Evolutionary conservation across 2,113 vertebrate genomes (phyloP).

Genomic region (Actenoides lindsayi): DNA sequence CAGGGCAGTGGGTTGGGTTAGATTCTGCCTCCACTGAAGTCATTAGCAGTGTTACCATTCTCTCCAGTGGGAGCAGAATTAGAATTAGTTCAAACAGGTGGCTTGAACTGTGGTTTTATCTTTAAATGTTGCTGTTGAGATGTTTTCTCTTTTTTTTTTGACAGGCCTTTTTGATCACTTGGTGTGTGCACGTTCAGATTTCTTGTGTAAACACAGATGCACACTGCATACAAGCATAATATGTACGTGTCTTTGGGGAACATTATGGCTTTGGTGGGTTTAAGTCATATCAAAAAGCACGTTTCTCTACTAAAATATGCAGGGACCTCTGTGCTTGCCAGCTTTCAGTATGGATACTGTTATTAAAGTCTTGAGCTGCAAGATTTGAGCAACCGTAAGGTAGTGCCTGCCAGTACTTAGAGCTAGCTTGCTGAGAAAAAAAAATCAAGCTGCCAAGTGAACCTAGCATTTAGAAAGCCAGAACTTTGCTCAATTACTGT

Average conservation of each 20-base stretch:
- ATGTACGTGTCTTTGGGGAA: neutral
- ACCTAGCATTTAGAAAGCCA: constrained; percentile 47
- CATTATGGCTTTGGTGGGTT: neutral
- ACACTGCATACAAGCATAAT: neutral
- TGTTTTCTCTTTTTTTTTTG: neutral
- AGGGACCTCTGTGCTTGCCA: neutral
- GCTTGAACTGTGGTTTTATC: neutral
- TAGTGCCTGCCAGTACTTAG: neutral
- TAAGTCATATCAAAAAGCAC: neutral
- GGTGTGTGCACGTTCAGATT: neutral
- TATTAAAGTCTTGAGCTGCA: constrained; percentile 23
- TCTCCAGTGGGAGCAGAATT: neutral
- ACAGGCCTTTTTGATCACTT: neutral
- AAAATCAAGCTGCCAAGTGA: neutral
- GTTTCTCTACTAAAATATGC: neutral
- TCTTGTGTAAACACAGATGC: neutral
- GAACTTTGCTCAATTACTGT: constrained; percentile 57
- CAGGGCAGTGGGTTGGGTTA: neutral
- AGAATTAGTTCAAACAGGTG: neutral
- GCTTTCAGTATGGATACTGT: constrained; percentile 3
- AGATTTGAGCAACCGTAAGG: constrained; percentile 1
- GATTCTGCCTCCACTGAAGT: neutral
- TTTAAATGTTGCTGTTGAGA: neutral
- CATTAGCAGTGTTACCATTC: neutral
- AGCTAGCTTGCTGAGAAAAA: constrained; percentile 19